Evolutionary conservation across 2,113 vertebrate species (phyloP).

Genomic region (Platycercus adscitus): DNA sequence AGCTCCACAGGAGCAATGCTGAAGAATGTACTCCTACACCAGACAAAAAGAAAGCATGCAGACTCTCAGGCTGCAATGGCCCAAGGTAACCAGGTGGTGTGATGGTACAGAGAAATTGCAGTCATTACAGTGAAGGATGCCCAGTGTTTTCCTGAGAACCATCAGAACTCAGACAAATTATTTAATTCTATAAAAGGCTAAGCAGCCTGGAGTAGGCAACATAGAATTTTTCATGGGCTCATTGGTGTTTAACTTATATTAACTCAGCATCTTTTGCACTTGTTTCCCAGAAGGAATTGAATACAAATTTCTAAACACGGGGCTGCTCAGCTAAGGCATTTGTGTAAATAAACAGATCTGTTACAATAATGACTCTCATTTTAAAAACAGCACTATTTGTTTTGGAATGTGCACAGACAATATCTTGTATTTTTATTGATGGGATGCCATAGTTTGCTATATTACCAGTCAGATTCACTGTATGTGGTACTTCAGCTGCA

Average conservation of each 20-base stretch:
- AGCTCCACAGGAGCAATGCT: slow-evolving; percentile 85
- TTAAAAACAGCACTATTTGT: slow-evolving; percentile 14
- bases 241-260: not conserved
- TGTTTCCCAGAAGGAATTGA: not conserved
- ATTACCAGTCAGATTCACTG: not conserved
- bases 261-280: not conserved
- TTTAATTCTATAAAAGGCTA: not conserved
- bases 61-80: not conserved
- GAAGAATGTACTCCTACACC: slow-evolving; percentile 81
- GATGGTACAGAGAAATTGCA: not conserved
- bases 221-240: not conserved
- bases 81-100: not conserved
- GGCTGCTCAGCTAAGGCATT: not conserved
- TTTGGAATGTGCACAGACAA: not conserved
- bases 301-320: not conserved
- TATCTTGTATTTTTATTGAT: slow-evolving; percentile 1
- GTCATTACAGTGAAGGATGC: not conserved
- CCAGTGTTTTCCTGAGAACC: not conserved
- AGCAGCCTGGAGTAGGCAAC: not conserved
- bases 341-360: slow-evolving; percentile 3
- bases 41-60: not conserved
- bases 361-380: not conserved
- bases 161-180: not conserved
- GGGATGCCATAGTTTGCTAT: not conserved
- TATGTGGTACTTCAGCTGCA: not conserved